Conservation (phyloP, 2,113 vertebrate species). For the Salvelinus sp. region DNA sequence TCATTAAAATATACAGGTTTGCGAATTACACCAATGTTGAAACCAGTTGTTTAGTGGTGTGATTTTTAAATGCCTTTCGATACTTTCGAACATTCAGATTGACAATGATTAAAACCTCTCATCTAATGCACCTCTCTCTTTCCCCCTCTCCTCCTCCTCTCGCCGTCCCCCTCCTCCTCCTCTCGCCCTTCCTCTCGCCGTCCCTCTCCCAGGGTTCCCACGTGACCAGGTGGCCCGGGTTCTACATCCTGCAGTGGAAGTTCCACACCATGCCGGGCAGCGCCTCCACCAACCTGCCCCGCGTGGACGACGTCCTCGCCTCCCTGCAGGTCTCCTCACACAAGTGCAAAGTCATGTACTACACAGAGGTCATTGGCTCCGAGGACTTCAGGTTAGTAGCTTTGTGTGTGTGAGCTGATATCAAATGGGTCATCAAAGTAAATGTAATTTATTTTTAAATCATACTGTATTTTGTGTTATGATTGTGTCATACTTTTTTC, state of each 20-base stretch:
- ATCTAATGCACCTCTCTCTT: too few species aligned
- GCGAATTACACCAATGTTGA: too few species aligned
- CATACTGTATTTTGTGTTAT: not conserved
- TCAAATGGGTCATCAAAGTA: not conserved
- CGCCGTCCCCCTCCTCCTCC: not conserved
- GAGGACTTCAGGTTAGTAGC: constrained; percentile 90
- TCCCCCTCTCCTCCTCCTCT: too few species aligned
- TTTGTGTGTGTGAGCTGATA: not conserved
- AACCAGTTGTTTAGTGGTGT: too few species aligned
- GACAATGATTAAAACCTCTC: too few species aligned
- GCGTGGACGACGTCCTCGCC: constrained; percentile 94
- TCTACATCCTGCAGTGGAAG: constrained; percentile 96
- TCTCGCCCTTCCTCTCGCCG: not conserved
- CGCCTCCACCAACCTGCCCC: constrained; percentile 88
- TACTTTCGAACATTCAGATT: too few species aligned
- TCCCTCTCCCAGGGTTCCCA: constrained; percentile 86
- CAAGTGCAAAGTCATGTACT: constrained; percentile 99
- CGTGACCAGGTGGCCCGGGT: constrained; percentile 94
- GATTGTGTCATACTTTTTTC: not conserved
- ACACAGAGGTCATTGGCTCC: constrained; percentile 93
- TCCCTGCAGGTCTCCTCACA: constrained; percentile 94
- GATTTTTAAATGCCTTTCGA: too few species aligned
- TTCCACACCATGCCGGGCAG: constrained; percentile 93
- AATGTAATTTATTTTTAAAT: not conserved
- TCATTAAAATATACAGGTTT: too few species aligned